Evolutionary conservation across 1,140 invertebrate genomes (phyloP).

Genomic region (Listronotus oregonensis): DNA sequence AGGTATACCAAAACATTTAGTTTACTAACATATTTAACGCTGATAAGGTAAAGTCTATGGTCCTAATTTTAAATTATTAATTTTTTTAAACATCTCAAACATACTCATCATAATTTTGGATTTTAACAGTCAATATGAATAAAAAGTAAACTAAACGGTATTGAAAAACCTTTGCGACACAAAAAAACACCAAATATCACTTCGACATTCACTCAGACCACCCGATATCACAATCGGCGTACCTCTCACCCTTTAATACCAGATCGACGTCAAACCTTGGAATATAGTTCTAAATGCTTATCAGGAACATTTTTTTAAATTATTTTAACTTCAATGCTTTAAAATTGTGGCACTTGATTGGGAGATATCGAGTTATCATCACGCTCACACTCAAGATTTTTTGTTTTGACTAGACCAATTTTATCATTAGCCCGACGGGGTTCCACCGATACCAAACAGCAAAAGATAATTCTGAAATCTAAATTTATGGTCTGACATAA

Average conservation of each 20-base stretch:
- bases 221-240: constrained; percentile 52
- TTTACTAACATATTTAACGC: too few relatives aligned
- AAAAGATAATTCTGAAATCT: background rate
- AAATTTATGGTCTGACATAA: too few relatives aligned
- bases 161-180: constrained; percentile 9
- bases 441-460: constrained; percentile 28
- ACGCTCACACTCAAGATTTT: constrained; percentile 1
- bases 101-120: too few relatives aligned
- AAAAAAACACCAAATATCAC: constrained; percentile 25
- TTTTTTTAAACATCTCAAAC: too few relatives aligned
- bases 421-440: constrained; percentile 44
- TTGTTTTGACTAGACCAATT: constrained; percentile 52
- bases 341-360: constrained; percentile 49
- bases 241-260: constrained; percentile 53
- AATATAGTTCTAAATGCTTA: constrained; percentile 51
- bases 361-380: constrained; percentile 51
- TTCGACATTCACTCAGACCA: constrained; percentile 44
- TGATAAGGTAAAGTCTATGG: too few relatives aligned
- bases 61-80: too few relatives aligned
- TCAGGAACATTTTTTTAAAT: constrained; percentile 53
- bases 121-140: too few relatives aligned
- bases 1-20: background rate
- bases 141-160: constrained; percentile 6
- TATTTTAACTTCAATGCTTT: constrained; percentile 17
- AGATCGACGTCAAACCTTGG: constrained; percentile 40